Percentiles rank a stretch among this genome's conserved stretches.
These are phyloP conservation scores for Tangara arthus DNA, from an alignment of 2,797 vertebrate species.

Conservation along the genomic window DNA sequence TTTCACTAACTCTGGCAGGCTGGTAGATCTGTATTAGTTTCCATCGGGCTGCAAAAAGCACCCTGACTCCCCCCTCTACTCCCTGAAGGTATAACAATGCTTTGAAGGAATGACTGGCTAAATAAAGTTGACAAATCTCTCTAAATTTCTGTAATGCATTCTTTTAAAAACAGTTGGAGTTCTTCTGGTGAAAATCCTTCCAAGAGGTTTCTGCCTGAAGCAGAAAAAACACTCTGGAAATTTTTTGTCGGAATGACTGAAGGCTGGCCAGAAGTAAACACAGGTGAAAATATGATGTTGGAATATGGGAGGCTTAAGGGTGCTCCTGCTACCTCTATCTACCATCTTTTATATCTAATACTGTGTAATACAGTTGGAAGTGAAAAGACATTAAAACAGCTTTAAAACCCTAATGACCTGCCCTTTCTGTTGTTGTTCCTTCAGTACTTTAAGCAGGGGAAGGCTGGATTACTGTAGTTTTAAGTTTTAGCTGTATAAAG, in stretches of 20 bases:
- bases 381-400: not conserved
- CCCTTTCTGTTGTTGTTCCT: not conserved
- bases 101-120: not conserved
- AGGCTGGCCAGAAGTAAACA: constrained; percentile 28
- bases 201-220: constrained; percentile 12
- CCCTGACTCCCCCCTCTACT: not conserved
- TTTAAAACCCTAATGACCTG: not conserved
- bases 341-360: not conserved
- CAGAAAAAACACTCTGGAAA: not conserved
- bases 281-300: not conserved
- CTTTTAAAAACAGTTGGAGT: not conserved
- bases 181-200: not conserved
- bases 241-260: not conserved
- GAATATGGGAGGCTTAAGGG: not conserved
- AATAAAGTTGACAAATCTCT: constrained; percentile 27
- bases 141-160: not conserved
- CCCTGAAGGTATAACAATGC: not conserved
- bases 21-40: not conserved
- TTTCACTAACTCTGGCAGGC: not conserved
- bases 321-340: not conserved
- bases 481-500: not conserved
- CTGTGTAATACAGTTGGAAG: not conserved
- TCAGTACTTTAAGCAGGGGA: not conserved
- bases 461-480: not conserved
- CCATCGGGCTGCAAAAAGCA: not conserved